Base-by-base conservation (phyloP, 2,797 vertebrate genomes). In the Catostomus latipinnis region DNA sequence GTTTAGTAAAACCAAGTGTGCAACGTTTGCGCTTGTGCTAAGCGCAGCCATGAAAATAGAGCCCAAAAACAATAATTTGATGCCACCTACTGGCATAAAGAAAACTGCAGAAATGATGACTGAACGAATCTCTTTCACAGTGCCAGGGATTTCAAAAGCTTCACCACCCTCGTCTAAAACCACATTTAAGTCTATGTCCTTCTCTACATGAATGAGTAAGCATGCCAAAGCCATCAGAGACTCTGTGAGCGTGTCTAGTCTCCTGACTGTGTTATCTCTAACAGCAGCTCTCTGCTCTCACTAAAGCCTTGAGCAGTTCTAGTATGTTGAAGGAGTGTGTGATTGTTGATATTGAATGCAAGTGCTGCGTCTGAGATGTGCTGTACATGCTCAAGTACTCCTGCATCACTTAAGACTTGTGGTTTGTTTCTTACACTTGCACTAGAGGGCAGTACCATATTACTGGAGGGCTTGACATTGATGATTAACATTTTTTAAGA, bases 401-500 rank as follows among this genome's bases (percentile, higher is more conserved):
- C 45, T 53, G 53, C 22, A 1, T 52, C 8, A 0, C 43, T 16
- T 65, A 13, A 8, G 62, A 34, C 3, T 7, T 45, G 22, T 53
- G 60, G 34, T 71, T 56, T 57, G 57, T 79, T 70, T 78, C 22
- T 48, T 70, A 56, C 54, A 49, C 49, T 14, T 61, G 67, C 84
- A 82, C 82, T 79, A 86, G 84, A 76, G 73, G 84, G 76, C 84
- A 86, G 79, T 73, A 66, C 49, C 72, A 73, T 76, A 71, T 54
- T 63, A 71, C 49, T 14, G 48, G 34, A 71, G 22, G 10, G 1
- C 65, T 18, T 57, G 13, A 12, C 22, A 43, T 45, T 43, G 6
- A 63, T 3, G 12, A 34, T 34, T 2, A 34, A 0, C 0, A 3
- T 34, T 34, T 34, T 34, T 34, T 34, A 34, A 2, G 34, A 4